Evolutionary conservation across 2,888 invertebrate genomes (phyloP), one percentile per base, ranked within the genome.

Genomic region (Lasioglossum pauxillum): DNA sequence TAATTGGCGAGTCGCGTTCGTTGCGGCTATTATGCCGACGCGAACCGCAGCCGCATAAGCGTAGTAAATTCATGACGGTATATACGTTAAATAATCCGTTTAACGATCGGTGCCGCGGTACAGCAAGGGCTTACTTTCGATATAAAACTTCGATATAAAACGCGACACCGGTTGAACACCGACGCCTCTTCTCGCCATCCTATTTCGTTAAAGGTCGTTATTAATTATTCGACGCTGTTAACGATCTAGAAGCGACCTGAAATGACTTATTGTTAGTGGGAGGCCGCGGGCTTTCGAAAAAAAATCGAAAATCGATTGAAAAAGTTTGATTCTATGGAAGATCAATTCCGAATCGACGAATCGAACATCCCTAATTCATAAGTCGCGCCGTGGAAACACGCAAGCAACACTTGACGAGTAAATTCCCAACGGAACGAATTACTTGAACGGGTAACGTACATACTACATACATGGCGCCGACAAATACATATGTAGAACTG

Each of bases 51-150:
- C 86, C 88, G 72, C 90, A 87, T 89, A 90, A 91, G 88, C 90
- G 83, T 79, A 80, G 80, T 87, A 84, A 90, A 92, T 92, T 92
- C 93, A 91, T 86, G 92, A 91, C 90, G 92, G 90, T 90, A 85
- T 82, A 85, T 85, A 84, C 85, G 89, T 87, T 93, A 93, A 93
- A 93, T 92, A 93, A 92, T 93, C 91, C 91, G 85, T 83, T 90
- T 89, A 90, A 90, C 90, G 90, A 90, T 87, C 87, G 81, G 38
- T 64, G 78, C 64, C 46, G 81, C 64, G 76, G 71, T 77, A 53
- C 74, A 57, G 49, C 44, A 46, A 64, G 81, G 77, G 73, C 75
- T 86, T 77, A 83, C 76, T 31, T 78, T 35, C 83, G 81, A 79
- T 80, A 75, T 83, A 83, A 84, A 82, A 85, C 72, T 78, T 35